Percentiles rank a stretch among this genome's conserved stretches.
Evolutionary conservation across 2,113 vertebrate genomes (phyloP).

Genomic region (Vicugna pacos): DNA sequence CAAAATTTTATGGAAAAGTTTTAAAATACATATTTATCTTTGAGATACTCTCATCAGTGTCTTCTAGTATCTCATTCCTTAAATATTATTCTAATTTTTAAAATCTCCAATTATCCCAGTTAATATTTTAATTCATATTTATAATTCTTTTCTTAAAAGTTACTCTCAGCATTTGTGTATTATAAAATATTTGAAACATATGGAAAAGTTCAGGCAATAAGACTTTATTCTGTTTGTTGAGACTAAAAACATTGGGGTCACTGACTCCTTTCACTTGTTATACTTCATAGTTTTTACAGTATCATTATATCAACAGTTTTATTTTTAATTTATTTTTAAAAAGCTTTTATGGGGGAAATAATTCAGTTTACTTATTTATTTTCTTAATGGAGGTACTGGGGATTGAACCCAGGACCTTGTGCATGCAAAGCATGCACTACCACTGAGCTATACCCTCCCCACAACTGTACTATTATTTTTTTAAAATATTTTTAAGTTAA

Average conservation of each 20-base stretch:
- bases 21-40: background rate
- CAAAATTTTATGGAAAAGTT: background rate
- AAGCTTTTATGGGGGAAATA: no score
- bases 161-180: background rate
- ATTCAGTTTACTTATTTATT: no score
- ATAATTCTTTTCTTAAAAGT: background rate
- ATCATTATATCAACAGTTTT: background rate
- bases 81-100: background rate
- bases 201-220: background rate
- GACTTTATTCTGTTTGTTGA: background rate
- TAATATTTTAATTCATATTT: conserved; percentile 25
- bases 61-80: background rate
- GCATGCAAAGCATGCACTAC: no score
- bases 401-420: no score
- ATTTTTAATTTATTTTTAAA: no score
- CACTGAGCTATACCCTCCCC: no score
- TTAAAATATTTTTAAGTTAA: background rate
- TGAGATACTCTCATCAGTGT: background rate
- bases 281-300: background rate
- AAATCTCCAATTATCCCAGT: background rate
- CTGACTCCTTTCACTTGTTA: background rate
- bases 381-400: no score
- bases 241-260: background rate
- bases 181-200: conserved; percentile 27
- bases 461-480: background rate